Evolutionary conservation across 2,888 invertebrate species (phyloP), one percentile per base, ranked within the genome.

Genomic region (Lamellibrachia columna): DNA sequence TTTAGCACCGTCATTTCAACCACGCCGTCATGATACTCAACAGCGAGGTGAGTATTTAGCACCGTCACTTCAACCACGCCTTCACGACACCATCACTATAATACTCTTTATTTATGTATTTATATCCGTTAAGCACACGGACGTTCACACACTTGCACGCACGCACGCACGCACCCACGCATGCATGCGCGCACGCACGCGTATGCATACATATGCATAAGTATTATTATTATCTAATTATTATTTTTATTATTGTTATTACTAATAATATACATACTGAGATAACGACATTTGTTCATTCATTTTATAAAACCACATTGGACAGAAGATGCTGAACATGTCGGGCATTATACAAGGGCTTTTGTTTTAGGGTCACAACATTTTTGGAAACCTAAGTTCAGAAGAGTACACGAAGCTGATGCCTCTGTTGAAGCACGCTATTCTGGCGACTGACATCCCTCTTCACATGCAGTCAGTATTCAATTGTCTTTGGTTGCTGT

Each of bases 371-470:
- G 97, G 97, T 93, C 97, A 97, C 95, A 97, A 97, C 94, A 97
- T 97, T 91, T 97, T 97, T 95, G 96, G 96, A 55, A 97, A 96
- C 92, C 95, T 97, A 91, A 96, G 96, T 22, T 96, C 97, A 2
- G 97, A 97, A 58, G 96, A 97, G 93, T 97, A 97, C 95, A 96
- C 96, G 40, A 95, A 96, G 90, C 97, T 97, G 40, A 97, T 97
- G 96, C 97, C 97, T 93, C 95, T 97, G n/a, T 95, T 97, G 92
- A 97, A 97, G 94, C 96, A 97, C 91, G 97, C 97, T 93, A 97
- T 97, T 92, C 95, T 97, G 58, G 97, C 97, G 15, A 97, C 97
- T 11, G 97, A 97, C 95, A 96, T 97, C 58, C 97, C 97, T 75
- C 95, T 97, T 22, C 97, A 97, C 94, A 97, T 97, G 94, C 97